Evolutionary conservation across 2,797 vertebrate genomes (phyloP), one percentile per base, ranked within the genome.

Genomic region (Macroramphosus scolopax): DNA sequence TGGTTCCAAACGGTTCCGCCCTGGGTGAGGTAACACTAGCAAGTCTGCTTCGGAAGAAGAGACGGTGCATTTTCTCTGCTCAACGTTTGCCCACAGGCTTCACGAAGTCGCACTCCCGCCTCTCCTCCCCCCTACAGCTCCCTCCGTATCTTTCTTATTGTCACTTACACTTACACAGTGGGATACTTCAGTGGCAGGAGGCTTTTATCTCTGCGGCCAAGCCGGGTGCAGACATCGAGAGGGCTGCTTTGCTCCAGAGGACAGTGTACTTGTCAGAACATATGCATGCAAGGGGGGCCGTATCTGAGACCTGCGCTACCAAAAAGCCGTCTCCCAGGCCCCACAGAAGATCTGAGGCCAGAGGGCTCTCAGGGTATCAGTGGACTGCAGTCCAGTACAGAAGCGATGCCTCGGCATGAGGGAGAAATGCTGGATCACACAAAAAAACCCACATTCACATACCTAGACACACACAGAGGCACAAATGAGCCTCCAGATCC

Each of bases 181-280:
- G 70, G 46, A 37, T 68, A 52, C 70, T 76, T 80, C 58, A 58
- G 33, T 58, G 53, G 71, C 53, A 57, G 73, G 55, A 74, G 50
- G 68, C 77, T 84, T 85, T 87, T 77, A 81, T 77, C 81, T 80
- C 49, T 67, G 63, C 42, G 70, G 61, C 63, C 67, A 78, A 71
- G 63, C 75, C 68, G 48, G 34, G 72, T 53, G 63, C 61, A 66
- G 67, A 77, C 69, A 81, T 43, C 22, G 28, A 80, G 55, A 75
- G 52, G 49, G 55, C 57, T 55, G 50, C 54, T 78, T 39, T 52
- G 38, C 66, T 80, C 44, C 38, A 44, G 22, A 75, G 49, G 50
- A 60, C 58, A 47, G 15, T 63, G 53, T 16, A 61, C 44, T 77
- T 66, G 67, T 69, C 69, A 70, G 20, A 47, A 41, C 18, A 58